Conservation (phyloP, 2,888 invertebrate genomes). For the Augiades crinisus region DNA sequence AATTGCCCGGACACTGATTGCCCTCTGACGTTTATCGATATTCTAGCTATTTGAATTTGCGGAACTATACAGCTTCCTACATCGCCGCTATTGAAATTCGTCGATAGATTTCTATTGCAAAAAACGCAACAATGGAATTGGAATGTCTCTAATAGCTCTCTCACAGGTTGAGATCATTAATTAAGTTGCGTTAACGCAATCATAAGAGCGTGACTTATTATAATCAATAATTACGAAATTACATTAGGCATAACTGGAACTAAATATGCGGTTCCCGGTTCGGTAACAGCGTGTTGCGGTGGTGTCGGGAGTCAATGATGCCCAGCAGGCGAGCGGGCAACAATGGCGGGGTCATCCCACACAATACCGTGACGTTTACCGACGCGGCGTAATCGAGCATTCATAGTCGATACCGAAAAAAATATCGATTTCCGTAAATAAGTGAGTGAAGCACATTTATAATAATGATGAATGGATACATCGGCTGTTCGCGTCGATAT, state of each 20-base stretch:
- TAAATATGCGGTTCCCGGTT: conserved; percentile 57
- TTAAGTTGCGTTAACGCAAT: conserved; percentile 8
- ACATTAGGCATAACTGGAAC: conserved; percentile 68
- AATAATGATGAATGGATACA: conserved; percentile 79
- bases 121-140: conserved; percentile 8
- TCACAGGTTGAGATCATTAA: conserved; percentile 4
- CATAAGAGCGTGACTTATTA: conserved; percentile 62
- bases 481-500: conserved; percentile 69
- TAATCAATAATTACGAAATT: conserved; percentile 77
- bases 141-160: background rate
- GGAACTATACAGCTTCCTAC: conserved; percentile 28
- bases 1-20: conserved; percentile 73
- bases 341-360: conserved; percentile 70
- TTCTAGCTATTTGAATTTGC: conserved; percentile 43
- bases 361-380: conserved; percentile 75
- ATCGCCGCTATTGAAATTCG: conserved; percentile 16
- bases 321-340: conserved; percentile 57
- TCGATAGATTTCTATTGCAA: conserved; percentile 7
- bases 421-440: conserved; percentile 82
- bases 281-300: conserved; percentile 35
- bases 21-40: conserved; percentile 75
- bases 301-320: conserved; percentile 48
- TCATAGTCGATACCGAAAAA: conserved; percentile 77
- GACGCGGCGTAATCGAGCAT: conserved; percentile 72
- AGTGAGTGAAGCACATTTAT: conserved; percentile 80